Evolutionary conservation across 2,797 vertebrate genomes (phyloP), one percentile per base, ranked within the genome.

Genomic region (Serranus cabrilla): DNA sequence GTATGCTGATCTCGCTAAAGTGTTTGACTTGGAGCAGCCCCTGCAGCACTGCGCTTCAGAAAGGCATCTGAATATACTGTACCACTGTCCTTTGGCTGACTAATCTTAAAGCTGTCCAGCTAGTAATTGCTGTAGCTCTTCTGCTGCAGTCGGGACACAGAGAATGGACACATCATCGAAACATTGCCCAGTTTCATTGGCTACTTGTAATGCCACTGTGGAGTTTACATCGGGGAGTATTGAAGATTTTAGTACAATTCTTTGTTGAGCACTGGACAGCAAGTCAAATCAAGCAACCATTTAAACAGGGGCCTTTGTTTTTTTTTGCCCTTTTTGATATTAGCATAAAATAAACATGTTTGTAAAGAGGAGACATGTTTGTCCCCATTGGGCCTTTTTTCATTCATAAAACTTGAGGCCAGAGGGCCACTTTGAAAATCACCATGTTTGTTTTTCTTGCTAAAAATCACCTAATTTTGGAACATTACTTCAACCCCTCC

Each of bases 131-230:
- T 75, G 67, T 42, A 67, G 69, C 21, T n/a, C 62, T 46, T 77
- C 40, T 84, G 71, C 80, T 73, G 76, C 72, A 59, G 81, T 64
- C 60, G 49, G 45, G 21, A 60, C 64, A 45, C 71, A 60, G 55
- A 65, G 63, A 78, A 62, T 39, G 47, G 31, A 31, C 56, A 71
- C 76, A 68, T 83, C 67, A 75, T 84, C 78, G 76, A 73, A 76
- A 67, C 43, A 52, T 20, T 73, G 71, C 50, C 65, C 18, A 14
- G 21, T 37, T 66, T 46, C 66, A 76, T 69, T 52, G 76, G 52
- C 16, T 3, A 34, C 61, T 67, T 27, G 18, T 47, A 18, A 20
- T 54, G 47, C 13, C 18, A 11, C 47, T 42, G 62, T 46, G 21
- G 57, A 49, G 46, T 68, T 66, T 27, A 70, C 52, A 46, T 37